These are phyloP conservation scores for Clistopyga incitator DNA, from an alignment of 2,888 invertebrate genomes.

Conservation along the genomic window DNA sequence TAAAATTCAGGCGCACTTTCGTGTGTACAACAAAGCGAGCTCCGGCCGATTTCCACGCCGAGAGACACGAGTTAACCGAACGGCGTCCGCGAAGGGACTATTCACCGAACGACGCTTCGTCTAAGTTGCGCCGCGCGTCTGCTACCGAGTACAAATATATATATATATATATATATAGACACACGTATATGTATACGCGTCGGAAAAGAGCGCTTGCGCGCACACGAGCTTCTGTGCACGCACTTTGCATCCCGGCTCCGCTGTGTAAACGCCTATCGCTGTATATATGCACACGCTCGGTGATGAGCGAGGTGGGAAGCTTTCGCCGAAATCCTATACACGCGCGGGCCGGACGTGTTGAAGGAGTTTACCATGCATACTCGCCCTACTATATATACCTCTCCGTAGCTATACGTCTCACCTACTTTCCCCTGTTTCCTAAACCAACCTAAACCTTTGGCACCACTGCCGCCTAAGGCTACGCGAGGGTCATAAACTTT, in stretches of 20 bases:
- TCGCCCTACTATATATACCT: neutral
- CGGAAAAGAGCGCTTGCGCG: constrained; percentile 52
- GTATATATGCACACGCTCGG: neutral
- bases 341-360: constrained; percentile 48
- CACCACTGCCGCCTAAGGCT: constrained; percentile 42
- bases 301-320: constrained; percentile 15
- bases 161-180: neutral
- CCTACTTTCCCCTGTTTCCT: constrained; percentile 48
- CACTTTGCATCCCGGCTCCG: constrained; percentile 27
- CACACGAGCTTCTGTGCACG: constrained; percentile 40
- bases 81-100: constrained; percentile 74
- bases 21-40: neutral
- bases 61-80: constrained; percentile 65
- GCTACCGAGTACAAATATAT: constrained; percentile 8
- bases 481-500: constrained; percentile 15
- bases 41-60: neutral
- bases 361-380: constrained; percentile 56
- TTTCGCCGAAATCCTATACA: constrained; percentile 50
- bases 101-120: constrained; percentile 68
- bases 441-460: constrained; percentile 56
- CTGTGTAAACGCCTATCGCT: constrained; percentile 10
- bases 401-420: constrained; percentile 32
- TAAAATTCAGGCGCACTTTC: constrained; percentile 38
- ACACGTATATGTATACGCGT: constrained; percentile 2
- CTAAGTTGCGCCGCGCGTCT: constrained; percentile 67